Base-by-base conservation (phyloP, 2,888 invertebrate species). In the Calameuta filiformis region DNA sequence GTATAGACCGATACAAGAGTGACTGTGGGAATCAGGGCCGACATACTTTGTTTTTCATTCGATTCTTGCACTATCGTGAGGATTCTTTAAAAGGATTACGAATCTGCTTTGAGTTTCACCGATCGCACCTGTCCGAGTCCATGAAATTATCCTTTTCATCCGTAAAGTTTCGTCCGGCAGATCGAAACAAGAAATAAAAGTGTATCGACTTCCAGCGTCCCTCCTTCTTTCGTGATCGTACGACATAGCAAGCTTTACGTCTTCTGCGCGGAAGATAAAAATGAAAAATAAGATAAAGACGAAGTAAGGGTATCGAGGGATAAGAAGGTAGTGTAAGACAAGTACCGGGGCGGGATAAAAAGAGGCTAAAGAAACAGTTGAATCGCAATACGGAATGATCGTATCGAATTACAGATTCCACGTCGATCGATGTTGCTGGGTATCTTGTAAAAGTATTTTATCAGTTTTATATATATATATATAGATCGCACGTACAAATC, bases 71-170 rank as follows among this genome's bases (percentile, higher is more conserved):
- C 40, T 40, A 40, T 40, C 40, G 15, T 15, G 15, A 15, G 40
- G 4, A 40, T 6, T 15, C 15, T 40, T 40, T 1, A 40, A 40
- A 40, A 15, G 78, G 77, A 82, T 77, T 75, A 81, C 81, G 81
- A 81, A 81, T 82, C 77, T 78, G 79, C 77, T 69, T 75, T 76
- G 69, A 15, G 76, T 85, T 82, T 84, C 80, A 80, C 82, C 83
- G 75, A 74, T 80, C 76, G 79, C 83, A 81, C 81, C 82, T 84
- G 82, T 78, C 80, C 80, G 75, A 79, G 76, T 69, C 73, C 81
- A 76, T 79, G 80, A 77, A 78, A 81, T 80, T 73, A 76, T 80
- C 77, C 73, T 68, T 73, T 74, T 56, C 23, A 9, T 56, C 23
- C 56, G 56, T 56, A 56, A 56, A 56, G 9, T 56, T 56, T 56